Evolutionary conservation across 2,113 vertebrate genomes (phyloP).

Genomic region (Petaurus breviceps): DNA sequence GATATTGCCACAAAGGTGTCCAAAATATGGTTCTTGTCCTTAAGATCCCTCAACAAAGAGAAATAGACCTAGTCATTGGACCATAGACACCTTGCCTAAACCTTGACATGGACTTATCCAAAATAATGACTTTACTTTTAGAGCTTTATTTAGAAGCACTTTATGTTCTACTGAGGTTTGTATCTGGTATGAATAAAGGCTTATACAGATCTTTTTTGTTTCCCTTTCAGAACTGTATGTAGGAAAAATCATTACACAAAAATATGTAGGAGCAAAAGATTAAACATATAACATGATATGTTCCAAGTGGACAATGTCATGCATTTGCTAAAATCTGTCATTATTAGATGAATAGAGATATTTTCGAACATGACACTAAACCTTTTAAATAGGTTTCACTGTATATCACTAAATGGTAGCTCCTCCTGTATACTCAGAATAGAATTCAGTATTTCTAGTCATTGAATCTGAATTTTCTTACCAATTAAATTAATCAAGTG

Average conservation of each 20-base stretch:
- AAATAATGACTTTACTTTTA: constrained; percentile 10
- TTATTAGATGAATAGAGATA: constrained; percentile 22
- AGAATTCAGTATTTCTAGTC: background rate
- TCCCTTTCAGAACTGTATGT: constrained; percentile 22
- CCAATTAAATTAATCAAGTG: background rate
- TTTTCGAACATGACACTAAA: constrained; percentile 22
- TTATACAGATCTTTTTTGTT: constrained; percentile 23
- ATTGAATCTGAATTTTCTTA: background rate
- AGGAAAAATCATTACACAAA: constrained; percentile 40
- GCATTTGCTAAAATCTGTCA: background rate
- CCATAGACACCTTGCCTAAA: background rate
- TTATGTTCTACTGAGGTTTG: constrained; percentile 21
- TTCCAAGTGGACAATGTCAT: background rate
- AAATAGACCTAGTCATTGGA: background rate
- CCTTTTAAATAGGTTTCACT: constrained; percentile 42
- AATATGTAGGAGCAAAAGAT: constrained; percentile 25
- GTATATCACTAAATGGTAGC: too few species aligned
- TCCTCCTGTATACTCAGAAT: background rate
- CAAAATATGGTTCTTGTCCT: constrained; percentile 7
- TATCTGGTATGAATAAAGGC: constrained; percentile 41
- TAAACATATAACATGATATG: background rate
- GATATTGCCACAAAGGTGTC: constrained; percentile 6
- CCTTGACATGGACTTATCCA: background rate
- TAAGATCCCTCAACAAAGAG: background rate
- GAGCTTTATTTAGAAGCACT: constrained; percentile 25